Conservation (phyloP, 2,113 vertebrate genomes). For the Columba janthina region DNA sequence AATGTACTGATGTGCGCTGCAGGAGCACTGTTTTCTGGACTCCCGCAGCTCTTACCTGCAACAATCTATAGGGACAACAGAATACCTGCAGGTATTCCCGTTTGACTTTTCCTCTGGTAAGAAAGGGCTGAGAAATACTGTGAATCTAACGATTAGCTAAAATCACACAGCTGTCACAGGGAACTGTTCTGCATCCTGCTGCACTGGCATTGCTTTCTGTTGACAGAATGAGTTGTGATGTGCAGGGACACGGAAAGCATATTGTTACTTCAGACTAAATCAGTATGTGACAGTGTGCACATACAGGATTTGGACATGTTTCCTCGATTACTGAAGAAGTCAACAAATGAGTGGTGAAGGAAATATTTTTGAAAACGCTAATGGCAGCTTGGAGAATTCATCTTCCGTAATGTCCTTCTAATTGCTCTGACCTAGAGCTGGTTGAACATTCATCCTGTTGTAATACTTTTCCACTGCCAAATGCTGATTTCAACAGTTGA, state of each 20-base stretch:
- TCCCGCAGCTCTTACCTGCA: not conserved
- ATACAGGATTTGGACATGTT: rapidly evolving
- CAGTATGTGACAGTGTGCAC: not conserved
- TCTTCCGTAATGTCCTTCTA: not conserved
- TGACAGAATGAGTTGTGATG: not conserved
- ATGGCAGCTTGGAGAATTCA: not conserved
- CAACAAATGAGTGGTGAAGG: not conserved
- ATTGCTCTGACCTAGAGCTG: not conserved
- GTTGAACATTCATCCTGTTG: not conserved
- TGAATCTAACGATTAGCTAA: not conserved
- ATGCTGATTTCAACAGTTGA: not conserved
- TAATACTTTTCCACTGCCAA: not conserved
- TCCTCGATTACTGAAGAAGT: not conserved
- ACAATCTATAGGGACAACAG: not conserved
- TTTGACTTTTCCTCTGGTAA: not conserved
- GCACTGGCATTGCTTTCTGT: not conserved
- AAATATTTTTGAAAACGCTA: not conserved
- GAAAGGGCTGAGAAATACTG: not conserved
- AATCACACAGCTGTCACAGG: not conserved
- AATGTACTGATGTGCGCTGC: not conserved
- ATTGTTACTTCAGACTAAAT: not conserved
- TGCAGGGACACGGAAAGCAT: not conserved
- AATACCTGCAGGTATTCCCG: not conserved
- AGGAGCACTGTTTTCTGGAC: not conserved
- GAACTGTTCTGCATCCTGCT: not conserved